A percentile compares a stretch with the other conserved stretches of the same genome.
phyloP scores from a whole-genome alignment of 2,888 invertebrate genomes.

The Miltochrista miniata region DNA sequence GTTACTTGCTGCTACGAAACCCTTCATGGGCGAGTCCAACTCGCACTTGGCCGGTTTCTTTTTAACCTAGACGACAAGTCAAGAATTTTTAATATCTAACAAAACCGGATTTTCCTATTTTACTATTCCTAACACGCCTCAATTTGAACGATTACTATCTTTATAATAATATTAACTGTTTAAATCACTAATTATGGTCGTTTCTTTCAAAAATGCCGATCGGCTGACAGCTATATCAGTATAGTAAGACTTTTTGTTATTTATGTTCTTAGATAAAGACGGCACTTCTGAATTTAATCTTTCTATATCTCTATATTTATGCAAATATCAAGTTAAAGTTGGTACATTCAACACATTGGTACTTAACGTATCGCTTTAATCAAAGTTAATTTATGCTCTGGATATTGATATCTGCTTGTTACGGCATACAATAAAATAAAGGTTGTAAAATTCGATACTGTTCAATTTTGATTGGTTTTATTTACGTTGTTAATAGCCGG shows the following conservation, averaged over 20 bases:
- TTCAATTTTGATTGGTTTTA: conserved; percentile 18
- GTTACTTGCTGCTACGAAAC: no score
- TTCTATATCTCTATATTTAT: background rate
- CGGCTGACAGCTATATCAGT: no score
- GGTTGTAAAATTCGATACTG: conserved; percentile 22
- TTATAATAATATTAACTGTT: no score
- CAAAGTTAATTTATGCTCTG: conserved; percentile 25
- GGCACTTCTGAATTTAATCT: background rate
- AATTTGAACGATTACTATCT: no score
- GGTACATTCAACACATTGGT: conserved; percentile 19
- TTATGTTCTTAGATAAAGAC: background rate
- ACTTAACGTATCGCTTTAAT: conserved; percentile 14
- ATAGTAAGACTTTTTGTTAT: background rate
- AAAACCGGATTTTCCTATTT: no score
- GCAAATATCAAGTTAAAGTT: background rate
- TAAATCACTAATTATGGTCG: no score
- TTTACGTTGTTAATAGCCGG: conserved; percentile 21
- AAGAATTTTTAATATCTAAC: no score
- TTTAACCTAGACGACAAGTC: no score
- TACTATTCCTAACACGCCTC: no score
- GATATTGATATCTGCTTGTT: conserved; percentile 28
- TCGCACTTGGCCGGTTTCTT: no score
- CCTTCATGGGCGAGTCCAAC: no score
- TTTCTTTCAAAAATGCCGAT: no score
- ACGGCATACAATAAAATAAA: conserved; percentile 19